phyloP scores from a whole-genome alignment of 35 echinoderm and acorn worm genomes.

The Acanthaster planci region DNA sequence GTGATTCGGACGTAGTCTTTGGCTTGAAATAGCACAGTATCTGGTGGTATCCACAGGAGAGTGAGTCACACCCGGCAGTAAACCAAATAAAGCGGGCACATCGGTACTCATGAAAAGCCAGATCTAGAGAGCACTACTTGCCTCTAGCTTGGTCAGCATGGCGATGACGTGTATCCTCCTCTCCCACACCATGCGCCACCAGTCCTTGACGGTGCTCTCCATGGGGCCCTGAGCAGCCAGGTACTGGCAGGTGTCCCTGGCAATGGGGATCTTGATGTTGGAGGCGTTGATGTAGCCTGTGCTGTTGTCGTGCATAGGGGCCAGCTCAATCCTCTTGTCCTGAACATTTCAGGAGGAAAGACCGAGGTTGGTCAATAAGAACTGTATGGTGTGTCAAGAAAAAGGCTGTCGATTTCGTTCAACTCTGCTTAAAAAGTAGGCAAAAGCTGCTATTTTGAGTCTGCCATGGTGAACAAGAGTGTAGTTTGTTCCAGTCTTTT shows the following conservation, averaged over 20 bases:
- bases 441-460: too few relatives aligned
- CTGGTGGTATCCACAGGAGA: too few relatives aligned
- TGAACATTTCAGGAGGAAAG: not conserved
- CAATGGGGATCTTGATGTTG: slow-evolving; percentile 71
- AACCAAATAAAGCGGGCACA: too few relatives aligned
- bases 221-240: slow-evolving; percentile 81
- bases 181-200: slow-evolving; percentile 99
- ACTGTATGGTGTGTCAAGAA: too few relatives aligned
- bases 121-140: slow-evolving; percentile 1
- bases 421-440: too few relatives aligned
- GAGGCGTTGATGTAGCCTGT: slow-evolving; percentile 99
- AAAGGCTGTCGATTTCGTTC: too few relatives aligned
- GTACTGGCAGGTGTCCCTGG: slow-evolving; percentile 74
- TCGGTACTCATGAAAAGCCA: too few relatives aligned
- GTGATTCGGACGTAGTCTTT: too few relatives aligned
- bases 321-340: slow-evolving; percentile 82
- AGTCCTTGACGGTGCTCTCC: slow-evolving; percentile 88
- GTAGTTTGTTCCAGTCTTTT: too few relatives aligned
- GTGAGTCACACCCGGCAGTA: too few relatives aligned
- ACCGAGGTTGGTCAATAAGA: not conserved
- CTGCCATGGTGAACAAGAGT: too few relatives aligned
- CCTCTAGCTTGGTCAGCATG: slow-evolving; percentile 93
- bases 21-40: too few relatives aligned
- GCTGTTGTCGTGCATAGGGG: slow-evolving; percentile 74
- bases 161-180: slow-evolving; percentile 85